Evolutionary conservation across 2,888 invertebrate genomes (phyloP), one percentile per base, ranked within the genome.

Genomic region (Xestia xanthographa): DNA sequence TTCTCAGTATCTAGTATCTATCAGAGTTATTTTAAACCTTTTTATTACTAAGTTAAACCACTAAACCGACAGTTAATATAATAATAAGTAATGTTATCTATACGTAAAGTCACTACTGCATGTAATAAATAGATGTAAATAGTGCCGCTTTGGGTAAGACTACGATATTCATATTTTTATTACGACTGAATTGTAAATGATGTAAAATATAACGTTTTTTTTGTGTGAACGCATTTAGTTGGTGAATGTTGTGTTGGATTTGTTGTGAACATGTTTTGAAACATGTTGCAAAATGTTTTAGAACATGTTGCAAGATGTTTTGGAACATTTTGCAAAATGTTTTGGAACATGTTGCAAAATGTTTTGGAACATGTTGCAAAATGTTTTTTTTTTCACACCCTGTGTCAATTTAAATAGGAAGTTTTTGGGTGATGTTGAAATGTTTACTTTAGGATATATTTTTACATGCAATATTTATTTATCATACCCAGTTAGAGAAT

Each of bases 141-240:
- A 91, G 83, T 83, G 86, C 86, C 77, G 89, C 89, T 90, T 88
- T 72, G 34, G 83, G 88, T 87, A 90, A 91, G 89, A 91, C 85
- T 88, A 89, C 84, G 77, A 89, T 92, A 92, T 90, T 91, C 88
- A 88, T 88, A 88, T 88, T 93, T 94, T 95, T 92, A 91, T 93
- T 95, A 94, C 92, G 94, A 95, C 94, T 94, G 94, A 94, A 84
- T 87, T 95, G 93, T 95, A 95, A 91, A 95, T 95, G 91, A 90
- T 95, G 94, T 95, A 94, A 91, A 93, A 92, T 72, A 79, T 72
- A 79, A 82, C 67, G 77, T 91, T 85, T 77, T 60, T 82, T 89
- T 89, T 87, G 88, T 90, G 90, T 90, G 90, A 90, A 87, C 83
- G 93, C 93, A 92, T 94, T 93, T 93, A 92, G 84, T 89, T 89